A percentile compares a stretch with the other conserved stretches of the same genome.
These are phyloP conservation scores for Leucosticte australis DNA, from an alignment of 2,113 vertebrate genomes.

Conservation along the genomic window DNA sequence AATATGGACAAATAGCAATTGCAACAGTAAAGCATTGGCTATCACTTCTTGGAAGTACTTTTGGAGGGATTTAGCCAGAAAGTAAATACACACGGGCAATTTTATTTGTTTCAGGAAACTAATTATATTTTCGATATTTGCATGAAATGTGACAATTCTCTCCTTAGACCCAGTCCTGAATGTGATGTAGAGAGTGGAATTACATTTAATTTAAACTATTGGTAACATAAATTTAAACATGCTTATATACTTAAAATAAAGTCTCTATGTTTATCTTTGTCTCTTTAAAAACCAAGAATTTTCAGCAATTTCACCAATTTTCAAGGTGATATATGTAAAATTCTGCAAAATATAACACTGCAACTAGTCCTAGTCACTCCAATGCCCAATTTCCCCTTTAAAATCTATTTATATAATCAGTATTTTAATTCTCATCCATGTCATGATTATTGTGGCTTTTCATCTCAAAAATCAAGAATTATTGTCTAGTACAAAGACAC, in stretches of 20 bases:
- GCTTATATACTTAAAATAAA: neutral
- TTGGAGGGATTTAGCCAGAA: neutral
- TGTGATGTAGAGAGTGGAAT: neutral
- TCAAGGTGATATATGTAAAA: neutral
- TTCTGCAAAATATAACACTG: neutral
- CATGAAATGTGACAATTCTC: neutral
- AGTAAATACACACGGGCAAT: neutral
- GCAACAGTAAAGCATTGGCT: neutral
- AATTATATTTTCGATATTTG: neutral
- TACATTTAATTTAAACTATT: neutral
- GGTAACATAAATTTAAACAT: neutral
- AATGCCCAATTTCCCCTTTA: neutral
- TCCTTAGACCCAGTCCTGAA: neutral
- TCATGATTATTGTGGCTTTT: neutral
- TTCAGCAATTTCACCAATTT: neutral
- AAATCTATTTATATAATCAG: neutral
- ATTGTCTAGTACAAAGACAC: neutral
- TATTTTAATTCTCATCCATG: neutral
- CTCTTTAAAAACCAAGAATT: neutral
- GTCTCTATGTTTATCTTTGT: neutral
- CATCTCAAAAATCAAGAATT: neutral
- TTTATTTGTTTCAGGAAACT: neutral
- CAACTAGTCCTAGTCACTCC: neutral
- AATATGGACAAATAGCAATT: neutral
- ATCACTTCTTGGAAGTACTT: neutral